Base-by-base conservation (phyloP, 2,888 invertebrate genomes). In the Drosophila mettleri region DNA sequence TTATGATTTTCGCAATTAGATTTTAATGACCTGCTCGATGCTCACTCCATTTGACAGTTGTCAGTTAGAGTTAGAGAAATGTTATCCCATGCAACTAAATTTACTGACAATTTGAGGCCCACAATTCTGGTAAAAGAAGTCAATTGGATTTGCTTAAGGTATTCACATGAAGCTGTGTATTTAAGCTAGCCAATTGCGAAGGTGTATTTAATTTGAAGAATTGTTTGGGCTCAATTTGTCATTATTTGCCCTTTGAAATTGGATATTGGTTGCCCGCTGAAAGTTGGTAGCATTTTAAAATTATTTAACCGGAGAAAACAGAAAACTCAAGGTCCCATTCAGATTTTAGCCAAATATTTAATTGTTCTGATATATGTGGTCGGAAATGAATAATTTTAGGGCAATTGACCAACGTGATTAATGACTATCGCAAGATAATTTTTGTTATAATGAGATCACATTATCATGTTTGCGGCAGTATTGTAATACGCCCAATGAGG, bases 101-200 rank as follows among this genome's bases (percentile, higher is more conserved):
- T 63, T 60, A 63, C 78, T 70, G 86, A 80, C 84, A 84, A 88
- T 57, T 53, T 62, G 67, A 49, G 55, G 78, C 66, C 31, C 43
- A 31, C 65, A 18, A 22, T 63, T 22, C 41, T 75, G 84, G 86
- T 72, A 86, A 65, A 78, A 86, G 86, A 88, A 80, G 75, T 83
- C 86, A 69, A 83, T 86, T 80, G 86, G 83, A 86, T 86, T 79
- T 69, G 73, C 66, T 77, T 51, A 55, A 39, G 39, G 59, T 49
- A 53, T 61, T 49, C 49, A 43, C 36, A 27, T 51, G 38, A 51
- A 62, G 38, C 48, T 57, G 55, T 62, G 16, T 34, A 33, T 31
- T 41, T 77, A 46, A 58, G 58, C 38, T 63, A 60, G 36, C 48
- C 62, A 55, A 51, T 68, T 62, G n/a, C 9, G 9, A 3, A 29